These are phyloP conservation scores for Maconellicoccus hirsutus DNA, from an alignment of 1,140 invertebrate species.

Conservation along the genomic window DNA sequence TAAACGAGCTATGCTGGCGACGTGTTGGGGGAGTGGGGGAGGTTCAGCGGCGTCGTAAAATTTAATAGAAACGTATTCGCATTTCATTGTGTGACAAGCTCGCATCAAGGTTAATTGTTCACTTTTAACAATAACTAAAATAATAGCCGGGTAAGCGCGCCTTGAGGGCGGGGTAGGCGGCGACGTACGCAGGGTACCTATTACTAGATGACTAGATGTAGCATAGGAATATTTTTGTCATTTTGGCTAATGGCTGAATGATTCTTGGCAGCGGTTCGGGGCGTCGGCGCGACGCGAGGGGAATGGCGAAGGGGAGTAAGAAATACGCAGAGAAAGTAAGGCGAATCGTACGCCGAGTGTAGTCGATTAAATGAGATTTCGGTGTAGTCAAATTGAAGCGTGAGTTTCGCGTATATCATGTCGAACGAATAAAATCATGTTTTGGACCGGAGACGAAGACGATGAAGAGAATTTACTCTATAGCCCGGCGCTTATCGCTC, in stretches of 20 bases:
- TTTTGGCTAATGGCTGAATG: constrained; percentile 18
- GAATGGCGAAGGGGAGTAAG: neutral
- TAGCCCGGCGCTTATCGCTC: constrained; percentile 68
- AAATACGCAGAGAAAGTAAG: neutral
- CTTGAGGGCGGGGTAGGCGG: neutral
- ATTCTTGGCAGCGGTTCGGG: constrained; percentile 7
- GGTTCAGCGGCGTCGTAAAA: neutral
- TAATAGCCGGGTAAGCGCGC: neutral
- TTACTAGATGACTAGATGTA: constrained; percentile 9
- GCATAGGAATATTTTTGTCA: constrained; percentile 18
- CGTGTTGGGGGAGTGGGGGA: no score
- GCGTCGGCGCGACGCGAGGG: neutral
- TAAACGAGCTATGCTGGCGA: no score
- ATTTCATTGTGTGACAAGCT: neutral
- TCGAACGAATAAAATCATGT: neutral
- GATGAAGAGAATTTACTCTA: constrained; percentile 73
- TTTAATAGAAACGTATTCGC: neutral
- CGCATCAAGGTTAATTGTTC: constrained; percentile 3
- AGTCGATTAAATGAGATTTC: neutral
- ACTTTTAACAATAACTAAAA: constrained; percentile 1
- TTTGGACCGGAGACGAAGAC: constrained; percentile 44
- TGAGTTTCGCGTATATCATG: neutral
- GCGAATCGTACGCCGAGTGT: neutral
- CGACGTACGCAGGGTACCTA: neutral
- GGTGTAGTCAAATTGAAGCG: neutral